Evolutionary conservation across 2,888 invertebrate genomes (phyloP), one percentile per base, ranked within the genome.

Genomic region (Eustalomyia histrio): DNA sequence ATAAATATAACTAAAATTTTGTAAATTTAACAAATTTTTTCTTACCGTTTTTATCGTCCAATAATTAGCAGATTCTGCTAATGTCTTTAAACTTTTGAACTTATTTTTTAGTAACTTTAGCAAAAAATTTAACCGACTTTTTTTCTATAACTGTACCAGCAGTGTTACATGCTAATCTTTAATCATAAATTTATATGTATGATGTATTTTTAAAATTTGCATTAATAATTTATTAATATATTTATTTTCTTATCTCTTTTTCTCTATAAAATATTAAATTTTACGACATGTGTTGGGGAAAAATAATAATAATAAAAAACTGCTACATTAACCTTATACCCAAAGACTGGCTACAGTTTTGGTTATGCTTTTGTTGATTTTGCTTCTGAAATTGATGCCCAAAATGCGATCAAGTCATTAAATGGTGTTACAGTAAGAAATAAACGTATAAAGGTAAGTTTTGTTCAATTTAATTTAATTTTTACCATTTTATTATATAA

Each of bases 291-390:
- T 47, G 43, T n/a, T 47, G 43, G 43, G 29, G n/a, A 6, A 47
- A 47, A 47, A 39, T 39, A 35, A 14, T 43, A 43, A 43, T 14
- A 43, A 43, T 14, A 10, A 47, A 47, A 47, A n/a, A 47, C 7
- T 47, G 5, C 52, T 1, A 2, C 12, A 53, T 50, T 8, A 8
- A 17, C 16, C 8, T 50, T 16, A 3, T 50, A 50, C 35, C 92
- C 91, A 75, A 92, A 96, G 93, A 97, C 97, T 90, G 97, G 97
- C 63, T 98, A 98, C 92, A 97, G 97, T 91, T 98, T 96, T 91
- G 98, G 98, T 53, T 98, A 97, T 91, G 98, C 97, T 52, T 98
- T 98, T 91, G 97, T 98, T 58, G 97, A 98, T 91, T 98, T 95
- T 91, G 93, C 94, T 69, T 94, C 94, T 78, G 95, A 95, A 83